phyloP scores from a whole-genome alignment of 2,797 vertebrate genomes.

The Parotocinclus haroldoi region DNA sequence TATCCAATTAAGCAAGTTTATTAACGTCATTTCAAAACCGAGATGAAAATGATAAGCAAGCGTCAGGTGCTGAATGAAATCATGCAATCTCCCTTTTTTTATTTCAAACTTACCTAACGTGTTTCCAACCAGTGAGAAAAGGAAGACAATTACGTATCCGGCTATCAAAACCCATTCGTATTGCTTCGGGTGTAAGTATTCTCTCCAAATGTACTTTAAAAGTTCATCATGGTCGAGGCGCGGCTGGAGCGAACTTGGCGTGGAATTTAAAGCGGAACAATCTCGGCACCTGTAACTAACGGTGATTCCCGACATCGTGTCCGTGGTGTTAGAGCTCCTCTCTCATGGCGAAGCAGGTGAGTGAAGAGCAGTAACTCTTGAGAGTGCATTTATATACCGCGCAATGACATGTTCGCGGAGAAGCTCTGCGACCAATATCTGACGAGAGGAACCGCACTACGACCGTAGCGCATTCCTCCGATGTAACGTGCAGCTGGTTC shows the following conservation, averaged over 20 bases:
- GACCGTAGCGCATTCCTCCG: too few species aligned
- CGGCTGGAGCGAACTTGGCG: constrained; percentile 61
- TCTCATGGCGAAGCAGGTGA: not conserved
- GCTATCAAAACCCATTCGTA: constrained; percentile 95
- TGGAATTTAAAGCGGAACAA: constrained; percentile 72
- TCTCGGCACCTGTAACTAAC: constrained; percentile 65
- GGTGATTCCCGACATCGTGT: constrained; percentile 14
- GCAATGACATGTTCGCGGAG: too few species aligned
- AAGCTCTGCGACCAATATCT: too few species aligned
- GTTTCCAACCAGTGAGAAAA: constrained; percentile 90
- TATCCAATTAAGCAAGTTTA: too few species aligned
- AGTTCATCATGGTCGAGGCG: constrained; percentile 87
- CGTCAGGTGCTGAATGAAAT: too few species aligned
- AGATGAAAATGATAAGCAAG: too few species aligned
- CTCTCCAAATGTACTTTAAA: constrained; percentile 90
- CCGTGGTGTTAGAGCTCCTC: not conserved
- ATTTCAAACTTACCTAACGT: constrained; percentile 81
- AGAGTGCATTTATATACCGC: too few species aligned
- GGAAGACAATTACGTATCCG: constrained; percentile 90
- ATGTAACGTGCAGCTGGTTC: too few species aligned
- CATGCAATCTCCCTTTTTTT: not conserved
- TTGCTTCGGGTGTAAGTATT: constrained; percentile 91
- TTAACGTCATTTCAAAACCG: too few species aligned
- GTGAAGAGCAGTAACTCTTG: too few species aligned
- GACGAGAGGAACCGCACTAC: too few species aligned